Percentiles rank a stretch among this genome's conserved stretches.
These are phyloP conservation scores for Bombus consobrinus DNA, from an alignment of 1,140 invertebrate species.

Conservation along the genomic window DNA sequence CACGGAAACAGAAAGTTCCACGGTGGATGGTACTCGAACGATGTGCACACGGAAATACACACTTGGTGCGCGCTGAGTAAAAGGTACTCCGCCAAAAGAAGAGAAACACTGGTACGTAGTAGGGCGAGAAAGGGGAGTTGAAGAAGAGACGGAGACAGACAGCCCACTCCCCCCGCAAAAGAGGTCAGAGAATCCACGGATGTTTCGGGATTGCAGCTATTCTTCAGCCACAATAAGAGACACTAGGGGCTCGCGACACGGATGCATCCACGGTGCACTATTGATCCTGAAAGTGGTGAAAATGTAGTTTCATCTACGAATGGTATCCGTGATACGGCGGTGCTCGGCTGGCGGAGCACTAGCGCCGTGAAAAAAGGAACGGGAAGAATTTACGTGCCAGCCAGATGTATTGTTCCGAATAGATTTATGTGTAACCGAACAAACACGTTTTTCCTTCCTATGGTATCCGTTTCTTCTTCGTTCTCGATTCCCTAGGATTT, in stretches of 20 bases:
- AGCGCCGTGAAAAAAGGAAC: neutral
- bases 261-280: constrained; percentile 45
- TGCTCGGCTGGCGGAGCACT: neutral
- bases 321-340: constrained; percentile 34
- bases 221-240: constrained; percentile 71
- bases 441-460: neutral
- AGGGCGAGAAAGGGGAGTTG: neutral
- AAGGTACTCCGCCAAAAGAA: constrained; percentile 9
- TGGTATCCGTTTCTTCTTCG: neutral
- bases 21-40: constrained; percentile 41
- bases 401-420: constrained; percentile 33
- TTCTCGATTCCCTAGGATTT: neutral
- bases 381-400: constrained; percentile 23
- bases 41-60: constrained; percentile 55
- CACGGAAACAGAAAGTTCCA: constrained; percentile 50
- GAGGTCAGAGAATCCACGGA: constrained; percentile 62
- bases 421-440: constrained; percentile 35
- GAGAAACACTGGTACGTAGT: neutral
- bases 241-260: constrained; percentile 54
- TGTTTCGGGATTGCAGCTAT: constrained; percentile 71
- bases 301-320: constrained; percentile 46
- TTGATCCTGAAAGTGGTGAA: constrained; percentile 47
- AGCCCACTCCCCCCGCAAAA: constrained; percentile 11
- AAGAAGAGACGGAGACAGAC: neutral
- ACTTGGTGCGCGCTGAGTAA: constrained; percentile 54